Evolutionary conservation across 2,888 invertebrate genomes (phyloP).

Genomic region (Baccha elongata): DNA sequence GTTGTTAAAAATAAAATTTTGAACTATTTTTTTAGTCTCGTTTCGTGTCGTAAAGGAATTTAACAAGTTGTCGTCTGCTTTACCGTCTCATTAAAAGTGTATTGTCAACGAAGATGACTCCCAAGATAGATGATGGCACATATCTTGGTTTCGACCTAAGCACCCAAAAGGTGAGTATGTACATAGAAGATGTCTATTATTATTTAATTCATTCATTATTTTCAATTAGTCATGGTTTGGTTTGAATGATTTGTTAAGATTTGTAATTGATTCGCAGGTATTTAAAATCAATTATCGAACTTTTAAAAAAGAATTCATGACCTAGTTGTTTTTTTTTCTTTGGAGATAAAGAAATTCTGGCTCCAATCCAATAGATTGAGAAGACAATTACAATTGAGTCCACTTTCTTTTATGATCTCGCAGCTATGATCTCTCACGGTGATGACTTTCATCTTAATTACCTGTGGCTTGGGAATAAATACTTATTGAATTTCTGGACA

Average conservation of each 20-base stretch:
- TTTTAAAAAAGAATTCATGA: neutral
- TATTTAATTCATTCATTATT: neutral
- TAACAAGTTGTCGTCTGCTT: neutral
- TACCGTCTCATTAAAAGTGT: neutral
- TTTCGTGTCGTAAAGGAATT: neutral
- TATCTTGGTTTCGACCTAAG: conserved; percentile 94
- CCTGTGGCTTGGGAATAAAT: neutral
- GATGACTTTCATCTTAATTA: neutral
- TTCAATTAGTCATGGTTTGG: conserved; percentile 46
- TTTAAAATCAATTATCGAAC: no score
- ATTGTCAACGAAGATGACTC: conserved; percentile 50
- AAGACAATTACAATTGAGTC: conserved; percentile 5
- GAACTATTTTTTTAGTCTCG: neutral
- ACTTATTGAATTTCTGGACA: neutral
- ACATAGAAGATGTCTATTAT: neutral
- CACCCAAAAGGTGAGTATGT: conserved; percentile 88
- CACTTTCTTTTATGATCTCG: conserved; percentile 39
- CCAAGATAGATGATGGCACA: conserved; percentile 79
- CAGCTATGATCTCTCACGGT: neutral
- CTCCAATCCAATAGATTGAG: neutral
- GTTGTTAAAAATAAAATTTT: neutral
- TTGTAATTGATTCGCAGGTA: no score
- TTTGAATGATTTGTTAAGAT: neutral
- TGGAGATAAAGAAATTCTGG: neutral
- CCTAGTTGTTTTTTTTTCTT: neutral